phyloP scores from a whole-genome alignment of 2,797 vertebrate genomes.

The Phataginus tricuspis region DNA sequence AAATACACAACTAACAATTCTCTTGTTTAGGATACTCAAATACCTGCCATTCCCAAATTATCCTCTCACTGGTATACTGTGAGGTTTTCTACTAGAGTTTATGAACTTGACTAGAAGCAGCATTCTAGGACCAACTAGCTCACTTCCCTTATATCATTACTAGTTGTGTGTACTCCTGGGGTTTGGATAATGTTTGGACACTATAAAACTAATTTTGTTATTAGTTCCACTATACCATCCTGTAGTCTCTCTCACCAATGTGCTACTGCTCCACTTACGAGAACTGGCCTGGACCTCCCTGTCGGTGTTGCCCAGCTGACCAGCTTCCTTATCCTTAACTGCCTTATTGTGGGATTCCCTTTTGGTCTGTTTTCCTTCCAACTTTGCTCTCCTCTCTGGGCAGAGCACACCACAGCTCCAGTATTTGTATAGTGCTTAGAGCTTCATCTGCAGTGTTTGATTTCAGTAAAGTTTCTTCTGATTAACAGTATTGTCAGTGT shows the following conservation, averaged over 20 bases:
- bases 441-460: not conserved
- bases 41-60: not conserved
- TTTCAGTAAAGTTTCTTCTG: not conserved
- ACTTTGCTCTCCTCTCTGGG: not conserved
- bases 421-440: not conserved
- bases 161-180: not conserved
- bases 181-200: not conserved
- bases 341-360: not conserved
- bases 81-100: not conserved
- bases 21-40: not conserved
- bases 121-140: not conserved
- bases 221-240: not conserved
- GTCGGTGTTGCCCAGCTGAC: not conserved
- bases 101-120: not conserved
- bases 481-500: constrained; percentile 62
- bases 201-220: not conserved
- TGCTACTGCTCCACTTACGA: not conserved
- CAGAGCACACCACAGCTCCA: not conserved
- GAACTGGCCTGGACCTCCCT: not conserved
- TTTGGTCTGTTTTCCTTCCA: not conserved
- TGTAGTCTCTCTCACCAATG: not conserved
- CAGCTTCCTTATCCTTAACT: not conserved
- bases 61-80: not conserved
- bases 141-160: not conserved
- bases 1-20: not conserved